Evolutionary conservation across 2,888 invertebrate genomes (phyloP), one percentile per base, ranked within the genome.

Genomic region (Ptychoptera contaminata): DNA sequence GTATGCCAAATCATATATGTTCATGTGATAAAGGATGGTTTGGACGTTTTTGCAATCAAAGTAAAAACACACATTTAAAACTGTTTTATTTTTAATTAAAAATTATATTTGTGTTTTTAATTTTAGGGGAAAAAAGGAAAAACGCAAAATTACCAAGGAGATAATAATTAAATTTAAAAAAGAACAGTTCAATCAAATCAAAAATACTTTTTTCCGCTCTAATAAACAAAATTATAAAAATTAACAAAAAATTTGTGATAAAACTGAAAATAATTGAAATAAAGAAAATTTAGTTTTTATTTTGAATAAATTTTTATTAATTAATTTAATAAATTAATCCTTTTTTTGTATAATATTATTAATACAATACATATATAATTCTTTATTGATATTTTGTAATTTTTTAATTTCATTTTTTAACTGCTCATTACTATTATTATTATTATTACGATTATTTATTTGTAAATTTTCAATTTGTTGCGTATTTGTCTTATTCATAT

Each of bases 21-120:
- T 74, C 76, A 52, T 90, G 88, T 63, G 77, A 85, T 55, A 71
- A 74, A n/a, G 87, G 87, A 48, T 88, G 85, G 80, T 75, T 78
- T 55, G 87, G 88, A 12, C 74, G 81, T 54, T 73, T 79, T 58
- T 88, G 88, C 65, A 82, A 85, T 63, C 78, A 81, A 56, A 79
- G 82, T 67, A 73, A 75, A n/a, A 16, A 7, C 9, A 32, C 9
- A 30, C 30, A 30, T 30, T 30, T 30, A n/a, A n/a, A n/a, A n/a
- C n/a, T n/a, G n/a, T n/a, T n/a, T 23, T 23, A 23, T 23, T 23
- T 23, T 23, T 23, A 7, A 23, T 23, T 23, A 23, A 23, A 23
- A 23, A 23, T 5, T 7, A 23, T 5, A 23, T 23, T 23, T 23
- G n/a, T n/a, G n/a, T n/a, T n/a, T n/a, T n/a, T n/a, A n/a, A 23